Conservation (phyloP, 2,797 vertebrate species). For the Hypotaenidia okinawae region DNA sequence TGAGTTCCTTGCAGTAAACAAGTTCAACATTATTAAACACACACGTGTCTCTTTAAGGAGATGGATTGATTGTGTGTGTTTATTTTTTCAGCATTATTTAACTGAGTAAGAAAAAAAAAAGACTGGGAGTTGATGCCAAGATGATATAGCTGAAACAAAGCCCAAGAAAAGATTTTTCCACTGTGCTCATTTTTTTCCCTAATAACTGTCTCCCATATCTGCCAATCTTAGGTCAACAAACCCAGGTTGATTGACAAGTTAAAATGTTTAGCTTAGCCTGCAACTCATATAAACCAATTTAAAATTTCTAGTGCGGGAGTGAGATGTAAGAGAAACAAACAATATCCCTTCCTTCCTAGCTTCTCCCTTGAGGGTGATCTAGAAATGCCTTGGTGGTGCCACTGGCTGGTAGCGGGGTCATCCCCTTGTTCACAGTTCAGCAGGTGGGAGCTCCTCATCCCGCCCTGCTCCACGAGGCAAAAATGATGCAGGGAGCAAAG, state of each 20-base stretch:
- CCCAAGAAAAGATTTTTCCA: constrained; percentile 80
- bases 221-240: constrained; percentile 92
- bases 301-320: constrained; percentile 77
- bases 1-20: constrained; percentile 79
- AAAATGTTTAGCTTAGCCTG: constrained; percentile 88
- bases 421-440: not conserved
- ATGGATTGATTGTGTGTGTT: constrained; percentile 79
- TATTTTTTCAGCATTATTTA: constrained; percentile 90
- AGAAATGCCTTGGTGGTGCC: not conserved
- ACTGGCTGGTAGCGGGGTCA: not conserved
- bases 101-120: constrained; percentile 78
- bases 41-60: constrained; percentile 78
- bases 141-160: constrained; percentile 85
- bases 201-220: constrained; percentile 83
- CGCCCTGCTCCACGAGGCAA: not conserved
- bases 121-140: constrained; percentile 79
- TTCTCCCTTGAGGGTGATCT: not conserved
- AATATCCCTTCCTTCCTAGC: constrained; percentile 1
- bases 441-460: not conserved
- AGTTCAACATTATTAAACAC: constrained; percentile 86
- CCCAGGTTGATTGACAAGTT: constrained; percentile 86
- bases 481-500: rapidly evolving
- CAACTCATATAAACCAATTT: constrained; percentile 75
- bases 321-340: constrained; percentile 81
- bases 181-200: constrained; percentile 79